Conservation (phyloP, 1,140 invertebrate genomes). For the Calycopis cecrops region DNA sequence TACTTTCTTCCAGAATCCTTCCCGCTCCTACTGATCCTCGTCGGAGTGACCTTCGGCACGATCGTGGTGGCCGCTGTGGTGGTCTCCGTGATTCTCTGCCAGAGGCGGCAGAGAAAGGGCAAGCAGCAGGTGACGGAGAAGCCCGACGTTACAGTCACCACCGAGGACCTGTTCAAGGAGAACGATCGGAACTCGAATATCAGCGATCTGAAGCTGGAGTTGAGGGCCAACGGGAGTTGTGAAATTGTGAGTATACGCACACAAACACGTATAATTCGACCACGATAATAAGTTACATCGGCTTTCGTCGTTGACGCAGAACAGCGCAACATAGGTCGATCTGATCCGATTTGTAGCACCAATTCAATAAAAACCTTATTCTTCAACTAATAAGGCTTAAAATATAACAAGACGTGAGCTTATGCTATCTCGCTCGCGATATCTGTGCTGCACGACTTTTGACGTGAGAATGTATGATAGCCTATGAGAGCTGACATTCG, state of each 20-base stretch:
- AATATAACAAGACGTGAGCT: too few relatives aligned
- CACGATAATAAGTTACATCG: too few relatives aligned
- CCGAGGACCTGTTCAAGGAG: slow-evolving; percentile 88
- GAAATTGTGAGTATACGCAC: slow-evolving; percentile 74
- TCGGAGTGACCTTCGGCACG: slow-evolving; percentile 79
- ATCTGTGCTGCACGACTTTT: too few relatives aligned
- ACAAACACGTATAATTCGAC: too few relatives aligned
- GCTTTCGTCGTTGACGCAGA: too few relatives aligned
- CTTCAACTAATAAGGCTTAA: too few relatives aligned
- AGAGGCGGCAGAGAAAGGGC: slow-evolving; percentile 74
- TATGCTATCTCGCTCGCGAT: too few relatives aligned
- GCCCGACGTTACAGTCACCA: slow-evolving; percentile 73
- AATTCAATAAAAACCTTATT: too few relatives aligned
- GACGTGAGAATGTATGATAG: too few relatives aligned
- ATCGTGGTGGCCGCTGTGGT: slow-evolving; percentile 79
- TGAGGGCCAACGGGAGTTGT: slow-evolving; percentile 84
- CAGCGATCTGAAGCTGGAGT: slow-evolving; percentile 92
- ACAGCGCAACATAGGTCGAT: too few relatives aligned
- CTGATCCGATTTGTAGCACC: too few relatives aligned
- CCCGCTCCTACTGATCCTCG: slow-evolving; percentile 79
- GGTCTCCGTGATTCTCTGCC: slow-evolving; percentile 80
- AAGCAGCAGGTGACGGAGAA: slow-evolving; percentile 64
- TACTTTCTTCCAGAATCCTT: slow-evolving; percentile 76
- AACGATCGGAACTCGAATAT: slow-evolving; percentile 92
- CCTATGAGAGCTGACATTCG: too few relatives aligned